Evolutionary conservation across 2,797 vertebrate genomes (phyloP).

Genomic region (Lacerta viridis): DNA sequence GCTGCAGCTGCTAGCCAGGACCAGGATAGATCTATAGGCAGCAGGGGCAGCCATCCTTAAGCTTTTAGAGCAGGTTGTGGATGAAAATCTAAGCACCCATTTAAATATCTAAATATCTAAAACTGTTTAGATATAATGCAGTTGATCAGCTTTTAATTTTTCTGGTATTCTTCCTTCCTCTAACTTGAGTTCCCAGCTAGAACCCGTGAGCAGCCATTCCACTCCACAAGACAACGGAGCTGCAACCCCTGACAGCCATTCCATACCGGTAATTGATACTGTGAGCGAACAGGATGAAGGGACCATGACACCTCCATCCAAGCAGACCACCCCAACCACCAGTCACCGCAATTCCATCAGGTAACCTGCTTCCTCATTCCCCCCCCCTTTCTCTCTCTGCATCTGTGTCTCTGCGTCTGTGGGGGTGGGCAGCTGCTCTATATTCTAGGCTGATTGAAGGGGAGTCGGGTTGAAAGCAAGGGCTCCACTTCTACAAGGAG

Average conservation of each 20-base stretch:
- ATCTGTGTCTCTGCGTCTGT: no score
- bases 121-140: not conserved
- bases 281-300: conserved; percentile 93
- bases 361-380: conserved; percentile 53
- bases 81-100: not conserved
- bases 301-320: conserved; percentile 80
- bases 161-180: not conserved
- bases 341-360: conserved; percentile 89
- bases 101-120: not conserved
- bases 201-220: conserved; percentile 85
- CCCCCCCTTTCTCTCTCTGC: no score
- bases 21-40: not conserved
- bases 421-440: not conserved
- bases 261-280: conserved; percentile 81
- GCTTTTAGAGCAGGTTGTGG: not conserved
- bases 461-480: not conserved
- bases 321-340: conserved; percentile 88
- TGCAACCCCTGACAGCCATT: conserved; percentile 88
- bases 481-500: not conserved
- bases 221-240: conserved; percentile 85
- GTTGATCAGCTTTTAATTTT: not conserved
- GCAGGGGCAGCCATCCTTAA: not conserved
- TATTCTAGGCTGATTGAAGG: not conserved
- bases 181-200: conserved; percentile 88
- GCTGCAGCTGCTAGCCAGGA: not conserved